A percentile compares a stretch with the other conserved stretches of the same genome.
Conservation (phyloP, 2,113 vertebrate species). For the Psephotus haematonotus region DNA sequence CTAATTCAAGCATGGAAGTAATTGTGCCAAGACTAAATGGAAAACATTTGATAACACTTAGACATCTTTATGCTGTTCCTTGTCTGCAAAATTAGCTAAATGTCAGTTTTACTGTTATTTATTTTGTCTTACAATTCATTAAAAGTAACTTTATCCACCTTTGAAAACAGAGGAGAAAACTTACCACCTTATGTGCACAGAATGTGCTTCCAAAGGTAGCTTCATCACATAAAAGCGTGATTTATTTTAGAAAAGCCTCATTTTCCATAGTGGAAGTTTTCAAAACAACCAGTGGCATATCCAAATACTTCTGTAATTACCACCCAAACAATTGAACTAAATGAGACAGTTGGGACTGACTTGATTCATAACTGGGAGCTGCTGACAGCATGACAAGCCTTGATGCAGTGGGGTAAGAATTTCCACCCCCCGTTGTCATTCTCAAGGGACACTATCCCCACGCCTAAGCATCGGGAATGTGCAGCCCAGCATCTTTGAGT, state of each 20-base stretch:
- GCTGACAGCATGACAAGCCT: background rate
- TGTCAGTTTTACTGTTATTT: background rate
- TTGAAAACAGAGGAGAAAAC: background rate
- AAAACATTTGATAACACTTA: conserved; percentile 28
- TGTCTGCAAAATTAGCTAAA: background rate
- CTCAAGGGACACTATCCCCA: background rate
- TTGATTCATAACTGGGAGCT: background rate
- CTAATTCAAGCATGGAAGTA: conserved; percentile 25
- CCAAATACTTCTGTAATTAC: background rate
- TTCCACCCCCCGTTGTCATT: background rate
- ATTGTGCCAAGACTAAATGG: conserved; percentile 38
- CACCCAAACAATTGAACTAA: background rate
- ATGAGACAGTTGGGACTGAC: background rate
- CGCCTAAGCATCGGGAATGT: accelerated
- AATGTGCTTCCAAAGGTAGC: background rate
- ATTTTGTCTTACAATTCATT: background rate
- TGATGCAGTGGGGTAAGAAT: background rate
- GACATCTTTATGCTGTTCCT: background rate
- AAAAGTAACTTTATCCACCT: background rate
- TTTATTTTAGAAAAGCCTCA: background rate
- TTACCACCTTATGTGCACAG: background rate
- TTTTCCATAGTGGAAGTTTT: background rate
- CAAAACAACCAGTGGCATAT: background rate
- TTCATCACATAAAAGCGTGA: background rate
- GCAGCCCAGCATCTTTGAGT: background rate